Base-by-base conservation (phyloP, 1,140 invertebrate genomes). In the Zaprionus nigranus region DNA sequence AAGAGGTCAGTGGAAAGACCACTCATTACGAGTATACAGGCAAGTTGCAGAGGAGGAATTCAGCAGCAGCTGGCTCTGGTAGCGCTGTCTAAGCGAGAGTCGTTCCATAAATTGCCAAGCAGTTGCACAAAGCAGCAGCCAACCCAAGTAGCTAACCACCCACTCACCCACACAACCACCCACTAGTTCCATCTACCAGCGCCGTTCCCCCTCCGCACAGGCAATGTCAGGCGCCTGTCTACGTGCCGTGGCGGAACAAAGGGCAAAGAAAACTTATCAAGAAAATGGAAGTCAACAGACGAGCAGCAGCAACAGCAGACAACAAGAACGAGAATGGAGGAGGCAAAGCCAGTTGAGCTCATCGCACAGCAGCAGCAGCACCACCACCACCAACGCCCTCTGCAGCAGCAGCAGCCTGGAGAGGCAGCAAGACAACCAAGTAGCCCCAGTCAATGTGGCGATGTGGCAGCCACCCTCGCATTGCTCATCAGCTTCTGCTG, bases 191-290 rank as follows among this genome's bases (percentile, higher is more conserved):
- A 3, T 24, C 49, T 7, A 17, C 40, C 46, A 9, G 28, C 15
- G 5, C 40, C 20, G 6, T 12, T 34, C 34, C 34, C 4, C 34
- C 20, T 4, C 62, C 62, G 20, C 40, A 26, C 58, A 49, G 67
- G 66, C 73, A 64, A 75, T 75, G 73, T 71, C 73, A 75, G 60
- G 60, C 73, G 73, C 54, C 73, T 75, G 73, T 75, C 73, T 75
- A 75, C 67, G 73, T 75, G 67, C 67, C 59, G 54, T n/a, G 26
- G 46, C 73, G 73, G 68, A 76, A 78, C 78, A 80, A 76, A 72
- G 78, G 74, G 78, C 71, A 81, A 81, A 81, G 66, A 80, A 81
- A 88, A 87, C 77, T 87, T 87, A 87, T 86, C 80, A 87, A 88
- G 83, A 88, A 87, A 87, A 88, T 87, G 84, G 83, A 87, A 86